Base-by-base conservation (phyloP, 1,140 invertebrate species). In the Zaprionus ghesquierei region DNA sequence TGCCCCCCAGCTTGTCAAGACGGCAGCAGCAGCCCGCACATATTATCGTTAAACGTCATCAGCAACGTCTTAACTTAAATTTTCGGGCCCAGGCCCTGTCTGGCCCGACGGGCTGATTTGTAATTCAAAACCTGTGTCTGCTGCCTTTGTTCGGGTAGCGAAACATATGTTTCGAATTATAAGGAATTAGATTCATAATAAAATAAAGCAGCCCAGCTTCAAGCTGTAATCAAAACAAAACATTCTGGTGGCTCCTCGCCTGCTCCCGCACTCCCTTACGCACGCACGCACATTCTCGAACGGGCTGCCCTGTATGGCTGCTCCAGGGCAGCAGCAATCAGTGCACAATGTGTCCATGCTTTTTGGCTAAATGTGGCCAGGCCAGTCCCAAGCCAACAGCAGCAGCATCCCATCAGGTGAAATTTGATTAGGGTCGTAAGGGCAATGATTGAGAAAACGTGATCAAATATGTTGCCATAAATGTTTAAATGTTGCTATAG, bases 161-260 rank as follows among this genome's bases (percentile, higher is more conserved):
- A 70, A 89, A 78, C 84, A 89, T 89, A 89, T 89, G 85, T 81
- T 89, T 75, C 85, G 85, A 89, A 89, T 89, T 89, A 89, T 89
- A 89, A 89, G 84, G 85, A 89, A 89, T 89, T 89, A 89, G 84
- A 89, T 89, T 89, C 85, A 89, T 89, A 89, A 89, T 89, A 89
- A 89, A 89, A 89, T 89, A 84, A 89, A 80, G 85, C 73, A 75
- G 85, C 85, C 85, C 75, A 72, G 60, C 79, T 64, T 77, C 84
- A 70, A 80, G 55, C 62, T 89, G 84, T 89, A 89, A 89, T 89
- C 84, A 89, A 89, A 89, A 89, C 85, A 89, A 84, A 87, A 89
- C 79, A 85, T 85, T 71, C 54, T n/a, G 53, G 23, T 74, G 55
- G 44, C 76, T 60, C 74, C 73, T 69, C 51, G 29, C 18, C n/a